Evolutionary conservation across 1,140 invertebrate species (phyloP).

Genomic region (Drosophila simulans): DNA sequence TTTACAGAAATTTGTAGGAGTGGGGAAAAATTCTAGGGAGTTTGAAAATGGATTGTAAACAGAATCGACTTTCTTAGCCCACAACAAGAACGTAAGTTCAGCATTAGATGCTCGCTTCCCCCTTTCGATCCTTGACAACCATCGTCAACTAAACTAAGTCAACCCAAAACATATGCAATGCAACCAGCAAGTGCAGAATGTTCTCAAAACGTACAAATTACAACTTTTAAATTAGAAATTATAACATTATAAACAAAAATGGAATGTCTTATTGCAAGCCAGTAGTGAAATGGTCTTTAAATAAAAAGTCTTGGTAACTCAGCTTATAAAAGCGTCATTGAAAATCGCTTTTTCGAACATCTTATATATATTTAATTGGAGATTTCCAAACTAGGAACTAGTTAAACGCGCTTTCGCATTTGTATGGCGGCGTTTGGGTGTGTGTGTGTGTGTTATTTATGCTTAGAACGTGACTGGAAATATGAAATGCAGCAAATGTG

Average conservation of each 20-base stretch:
- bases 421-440: constrained; percentile 30
- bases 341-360: too few relatives aligned
- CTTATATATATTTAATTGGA: neutral
- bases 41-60: constrained; percentile 42
- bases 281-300: too few relatives aligned
- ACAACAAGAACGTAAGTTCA: constrained; percentile 44
- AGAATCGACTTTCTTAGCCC: constrained; percentile 8
- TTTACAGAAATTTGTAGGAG: neutral
- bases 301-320: too few relatives aligned
- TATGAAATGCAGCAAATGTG: constrained; percentile 82
- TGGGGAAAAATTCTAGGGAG: neutral
- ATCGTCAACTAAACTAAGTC: constrained; percentile 24
- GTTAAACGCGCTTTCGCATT: constrained; percentile 4
- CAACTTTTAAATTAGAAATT: too few relatives aligned
- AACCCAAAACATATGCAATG: constrained; percentile 37
- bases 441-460: constrained; percentile 64
- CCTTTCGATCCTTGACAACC: constrained; percentile 15
- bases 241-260: too few relatives aligned
- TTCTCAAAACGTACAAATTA: neutral
- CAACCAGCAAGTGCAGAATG: neutral
- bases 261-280: neutral
- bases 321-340: too few relatives aligned
- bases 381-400: constrained; percentile 26
- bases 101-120: constrained; percentile 32
- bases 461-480: constrained; percentile 78